Percentiles rank a stretch among this genome's conserved stretches.
Evolutionary conservation across 53 echinoderm and acorn worm genomes (phyloP).

Genomic region (Temnopleurus reevesii): DNA sequence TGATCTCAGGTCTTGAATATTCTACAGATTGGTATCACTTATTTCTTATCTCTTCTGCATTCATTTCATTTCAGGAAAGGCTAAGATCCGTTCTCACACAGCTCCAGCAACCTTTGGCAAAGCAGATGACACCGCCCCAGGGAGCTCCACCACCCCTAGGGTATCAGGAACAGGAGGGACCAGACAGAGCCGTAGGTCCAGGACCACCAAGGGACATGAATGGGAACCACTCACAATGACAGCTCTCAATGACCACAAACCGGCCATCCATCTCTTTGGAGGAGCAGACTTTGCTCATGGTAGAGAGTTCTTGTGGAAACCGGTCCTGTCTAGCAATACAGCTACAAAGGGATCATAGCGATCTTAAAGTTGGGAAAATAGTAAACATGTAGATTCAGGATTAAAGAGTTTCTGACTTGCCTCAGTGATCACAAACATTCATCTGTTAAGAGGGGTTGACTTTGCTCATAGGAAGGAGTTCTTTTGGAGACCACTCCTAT

Average conservation of each 20-base stretch:
- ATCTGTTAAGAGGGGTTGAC: too few relatives aligned
- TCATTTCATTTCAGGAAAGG: constrained; percentile 1
- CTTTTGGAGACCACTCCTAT: too few relatives aligned
- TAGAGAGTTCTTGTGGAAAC: constrained; percentile 85
- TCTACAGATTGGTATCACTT: too few relatives aligned
- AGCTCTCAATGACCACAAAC: constrained; percentile 87
- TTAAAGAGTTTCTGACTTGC: too few relatives aligned
- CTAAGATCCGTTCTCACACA: constrained; percentile 62
- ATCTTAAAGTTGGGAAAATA: too few relatives aligned
- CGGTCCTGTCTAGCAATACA: constrained; percentile 69
- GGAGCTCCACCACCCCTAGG: neutral
- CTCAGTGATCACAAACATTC: too few relatives aligned
- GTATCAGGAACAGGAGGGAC: constrained; percentile 28
- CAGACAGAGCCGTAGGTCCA: neutral
- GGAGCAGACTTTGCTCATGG: constrained; percentile 80
- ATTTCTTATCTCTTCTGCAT: too few relatives aligned
- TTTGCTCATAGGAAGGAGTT: too few relatives aligned
- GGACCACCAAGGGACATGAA: neutral
- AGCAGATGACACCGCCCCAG: neutral
- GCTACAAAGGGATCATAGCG: constrained; percentile 32
- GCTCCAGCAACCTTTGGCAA: constrained; percentile 50
- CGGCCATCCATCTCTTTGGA: constrained; percentile 68
- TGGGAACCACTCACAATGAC: constrained; percentile 88
- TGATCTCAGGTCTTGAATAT: too few relatives aligned
- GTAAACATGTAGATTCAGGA: too few relatives aligned